Evolutionary conservation across 2,797 vertebrate species (phyloP).

Genomic region (Falco berigora): DNA sequence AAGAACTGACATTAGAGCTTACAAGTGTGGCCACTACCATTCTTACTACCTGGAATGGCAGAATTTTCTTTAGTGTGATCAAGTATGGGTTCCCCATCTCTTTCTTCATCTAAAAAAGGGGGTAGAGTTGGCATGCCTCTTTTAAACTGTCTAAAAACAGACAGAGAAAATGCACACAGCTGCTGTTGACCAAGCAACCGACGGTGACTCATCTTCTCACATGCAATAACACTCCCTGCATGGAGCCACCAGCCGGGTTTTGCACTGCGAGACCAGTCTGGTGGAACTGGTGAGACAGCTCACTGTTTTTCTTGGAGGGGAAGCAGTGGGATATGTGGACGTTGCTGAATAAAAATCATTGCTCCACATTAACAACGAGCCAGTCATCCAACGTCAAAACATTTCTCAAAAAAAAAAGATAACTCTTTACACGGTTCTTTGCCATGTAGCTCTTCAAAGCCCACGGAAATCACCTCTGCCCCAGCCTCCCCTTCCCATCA

Average conservation of each 20-base stretch:
- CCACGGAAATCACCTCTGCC: background rate
- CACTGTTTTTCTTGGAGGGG: background rate
- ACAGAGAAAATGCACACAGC: background rate
- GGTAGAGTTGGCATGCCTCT: background rate
- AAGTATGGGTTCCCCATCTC: background rate
- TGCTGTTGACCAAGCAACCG: background rate
- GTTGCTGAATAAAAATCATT: background rate
- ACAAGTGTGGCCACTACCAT: rapidly evolving
- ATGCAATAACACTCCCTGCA: background rate
- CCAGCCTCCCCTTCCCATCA: background rate
- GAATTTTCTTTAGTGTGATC: background rate
- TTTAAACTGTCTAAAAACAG: background rate
- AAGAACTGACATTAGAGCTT: background rate
- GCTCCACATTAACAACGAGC: slow-evolving; percentile 1
- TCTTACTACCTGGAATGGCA: background rate
- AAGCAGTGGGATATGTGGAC: background rate
- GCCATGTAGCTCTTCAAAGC: background rate
- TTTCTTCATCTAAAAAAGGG: background rate
- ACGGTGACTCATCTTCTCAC: slow-evolving; percentile 21
- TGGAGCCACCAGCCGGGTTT: background rate
- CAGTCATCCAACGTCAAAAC: background rate
- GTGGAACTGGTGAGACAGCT: slow-evolving; percentile 42
- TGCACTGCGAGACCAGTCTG: background rate
- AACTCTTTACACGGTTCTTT: background rate
- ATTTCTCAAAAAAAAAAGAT: background rate